These are phyloP conservation scores for Pluvianellus socialis DNA, from an alignment of 2,113 vertebrate species.

Conservation along the genomic window DNA sequence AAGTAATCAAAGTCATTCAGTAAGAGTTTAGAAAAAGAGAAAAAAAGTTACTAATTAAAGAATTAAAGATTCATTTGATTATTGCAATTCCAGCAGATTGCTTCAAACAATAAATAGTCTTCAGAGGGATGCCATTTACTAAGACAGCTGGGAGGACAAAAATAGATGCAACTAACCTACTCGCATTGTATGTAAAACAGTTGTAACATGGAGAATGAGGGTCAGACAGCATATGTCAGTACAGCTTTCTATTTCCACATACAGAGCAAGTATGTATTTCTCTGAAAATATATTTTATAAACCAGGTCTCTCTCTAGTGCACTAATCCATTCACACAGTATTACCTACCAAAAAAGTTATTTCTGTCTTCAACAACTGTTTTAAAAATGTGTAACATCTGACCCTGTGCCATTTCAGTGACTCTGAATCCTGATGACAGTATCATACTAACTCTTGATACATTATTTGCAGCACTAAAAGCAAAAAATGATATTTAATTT, in stretches of 20 bases:
- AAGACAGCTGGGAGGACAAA: slow-evolving; percentile 81
- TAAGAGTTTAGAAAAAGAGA: neutral
- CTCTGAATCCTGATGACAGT: neutral
- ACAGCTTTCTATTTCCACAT: slow-evolving; percentile 15
- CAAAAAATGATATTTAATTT: neutral
- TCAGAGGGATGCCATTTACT: slow-evolving; percentile 45
- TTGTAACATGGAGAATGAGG: slow-evolving; percentile 5
- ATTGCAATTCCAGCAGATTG: slow-evolving; percentile 50
- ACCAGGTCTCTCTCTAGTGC: neutral
- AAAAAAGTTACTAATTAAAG: neutral
- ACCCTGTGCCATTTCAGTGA: neutral
- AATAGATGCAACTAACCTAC: slow-evolving; percentile 71
- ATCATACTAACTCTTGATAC: neutral
- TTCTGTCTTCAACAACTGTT: neutral
- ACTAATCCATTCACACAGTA: neutral
- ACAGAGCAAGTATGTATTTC: neutral
- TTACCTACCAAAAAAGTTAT: slow-evolving; percentile 15
- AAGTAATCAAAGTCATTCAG: neutral
- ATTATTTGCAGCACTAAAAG: neutral
- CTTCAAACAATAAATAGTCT: slow-evolving; percentile 59
- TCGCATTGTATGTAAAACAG: slow-evolving; percentile 56
- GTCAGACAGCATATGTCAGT: neutral
- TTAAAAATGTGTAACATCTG: neutral
- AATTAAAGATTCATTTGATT: slow-evolving; percentile 24
- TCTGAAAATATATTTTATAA: slow-evolving; percentile 4